phyloP scores from a whole-genome alignment of 1,140 invertebrate genomes.

The Sitophilus oryzae region DNA sequence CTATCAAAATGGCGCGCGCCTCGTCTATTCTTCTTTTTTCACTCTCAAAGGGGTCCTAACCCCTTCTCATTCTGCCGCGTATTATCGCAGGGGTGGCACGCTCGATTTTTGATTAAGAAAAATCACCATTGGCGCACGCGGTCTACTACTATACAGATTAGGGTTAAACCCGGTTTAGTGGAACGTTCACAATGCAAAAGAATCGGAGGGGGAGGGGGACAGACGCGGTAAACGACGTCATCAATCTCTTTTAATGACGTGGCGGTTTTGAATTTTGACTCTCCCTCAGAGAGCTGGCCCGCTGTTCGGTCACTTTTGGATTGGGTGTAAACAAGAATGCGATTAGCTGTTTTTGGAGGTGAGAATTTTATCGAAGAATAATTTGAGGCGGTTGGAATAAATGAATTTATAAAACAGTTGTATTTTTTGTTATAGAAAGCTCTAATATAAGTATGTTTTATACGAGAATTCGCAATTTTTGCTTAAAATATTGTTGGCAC shows the following conservation, averaged over 20 bases:
- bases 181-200: slow-evolving; percentile 9
- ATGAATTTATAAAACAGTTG: no score
- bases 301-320: no score
- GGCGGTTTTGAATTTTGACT: slow-evolving; percentile 1
- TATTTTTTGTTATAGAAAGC: no score
- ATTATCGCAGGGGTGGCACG: neutral
- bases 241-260: neutral
- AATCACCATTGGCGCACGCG: slow-evolving; percentile 1
- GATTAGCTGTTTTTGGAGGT: no score
- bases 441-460: no score
- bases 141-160: slow-evolving; percentile 12
- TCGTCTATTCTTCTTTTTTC: neutral
- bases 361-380: no score
- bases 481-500: no score
- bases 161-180: slow-evolving; percentile 10
- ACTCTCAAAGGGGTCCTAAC: neutral
- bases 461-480: no score
- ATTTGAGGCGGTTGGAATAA: no score
- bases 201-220: slow-evolving; percentile 6
- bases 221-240: no score
- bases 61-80: neutral
- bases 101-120: slow-evolving; percentile 9
- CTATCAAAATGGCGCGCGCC: neutral
- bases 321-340: neutral
- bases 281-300: neutral